Evolutionary conservation across 1,140 invertebrate species (phyloP).

Genomic region (Caenorhabditis briggsae): DNA sequence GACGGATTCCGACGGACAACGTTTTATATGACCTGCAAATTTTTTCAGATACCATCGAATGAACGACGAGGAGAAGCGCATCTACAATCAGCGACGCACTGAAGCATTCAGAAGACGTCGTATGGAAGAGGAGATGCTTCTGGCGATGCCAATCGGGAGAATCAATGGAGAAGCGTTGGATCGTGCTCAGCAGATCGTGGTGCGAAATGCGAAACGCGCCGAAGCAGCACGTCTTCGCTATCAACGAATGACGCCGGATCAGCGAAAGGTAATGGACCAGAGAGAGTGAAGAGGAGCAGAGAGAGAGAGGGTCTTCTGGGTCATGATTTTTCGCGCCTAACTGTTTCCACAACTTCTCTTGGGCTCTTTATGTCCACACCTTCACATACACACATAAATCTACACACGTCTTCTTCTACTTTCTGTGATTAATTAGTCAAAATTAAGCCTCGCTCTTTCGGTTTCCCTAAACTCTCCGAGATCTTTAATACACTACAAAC

Average conservation of each 20-base stretch:
- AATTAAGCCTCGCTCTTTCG: background rate
- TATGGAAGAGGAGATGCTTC: conserved; percentile 66
- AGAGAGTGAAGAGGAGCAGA: background rate
- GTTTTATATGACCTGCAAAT: background rate
- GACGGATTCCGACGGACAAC: background rate
- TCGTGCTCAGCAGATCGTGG: conserved; percentile 67
- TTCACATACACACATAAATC: too few relatives aligned
- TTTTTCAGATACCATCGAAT: conserved; percentile 66
- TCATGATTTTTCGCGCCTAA: background rate
- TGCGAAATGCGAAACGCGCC: conserved; percentile 67
- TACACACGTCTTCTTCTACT: too few relatives aligned
- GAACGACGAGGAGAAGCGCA: conserved; percentile 66
- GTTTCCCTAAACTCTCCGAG: conserved; percentile 46
- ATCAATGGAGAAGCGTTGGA: conserved; percentile 68
- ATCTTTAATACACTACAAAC: background rate
- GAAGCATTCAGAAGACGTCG: conserved; percentile 63
- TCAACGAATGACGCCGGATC: conserved; percentile 67
- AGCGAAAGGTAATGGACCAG: conserved; percentile 61
- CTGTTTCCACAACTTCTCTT: background rate
- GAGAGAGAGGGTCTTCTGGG: conserved; percentile 27
- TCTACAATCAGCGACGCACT: conserved; percentile 65
- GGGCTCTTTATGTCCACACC: too few relatives aligned
- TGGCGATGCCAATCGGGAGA: conserved; percentile 67
- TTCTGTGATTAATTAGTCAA: too few relatives aligned
- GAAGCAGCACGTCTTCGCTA: conserved; percentile 66